Percentiles rank a stretch among this genome's conserved stretches.
These are phyloP conservation scores for Acanthurus tractus DNA, from an alignment of 2,797 vertebrate species.

Conservation along the genomic window DNA sequence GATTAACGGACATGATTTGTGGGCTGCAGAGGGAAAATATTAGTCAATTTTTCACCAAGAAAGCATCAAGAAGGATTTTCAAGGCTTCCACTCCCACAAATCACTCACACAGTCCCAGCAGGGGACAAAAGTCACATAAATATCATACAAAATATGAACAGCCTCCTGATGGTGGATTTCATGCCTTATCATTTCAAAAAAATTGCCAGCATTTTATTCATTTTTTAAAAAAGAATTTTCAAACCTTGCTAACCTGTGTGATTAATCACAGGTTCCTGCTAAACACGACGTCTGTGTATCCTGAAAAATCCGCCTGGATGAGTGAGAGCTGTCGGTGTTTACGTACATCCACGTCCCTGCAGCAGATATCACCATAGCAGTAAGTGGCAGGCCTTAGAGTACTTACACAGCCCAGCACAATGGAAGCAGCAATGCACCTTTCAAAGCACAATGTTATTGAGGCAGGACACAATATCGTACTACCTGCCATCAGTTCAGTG, in stretches of 20 bases:
- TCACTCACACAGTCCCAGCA: neutral
- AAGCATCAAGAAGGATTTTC: neutral
- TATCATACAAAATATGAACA: neutral
- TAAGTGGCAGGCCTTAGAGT: conserved; percentile 79
- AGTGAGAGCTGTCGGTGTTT: conserved; percentile 41
- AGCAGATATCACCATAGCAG: conserved; percentile 66
- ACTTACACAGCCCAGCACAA: conserved; percentile 82
- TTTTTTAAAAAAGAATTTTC: neutral
- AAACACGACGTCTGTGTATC: conserved; percentile 2
- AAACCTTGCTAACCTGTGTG: neutral
- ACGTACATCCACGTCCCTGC: conserved; percentile 54
- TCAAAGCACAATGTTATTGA: conserved; percentile 73
- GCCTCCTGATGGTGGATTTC: neutral
- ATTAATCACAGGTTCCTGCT: conserved; percentile 27
- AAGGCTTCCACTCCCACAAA: neutral
- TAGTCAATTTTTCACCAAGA: neutral
- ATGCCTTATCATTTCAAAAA: neutral
- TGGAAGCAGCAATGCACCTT: conserved; percentile 71
- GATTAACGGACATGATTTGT: neutral
- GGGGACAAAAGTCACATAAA: neutral
- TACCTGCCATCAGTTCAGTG: conserved; percentile 67
- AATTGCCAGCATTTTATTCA: neutral
- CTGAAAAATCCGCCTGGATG: conserved; percentile 30
- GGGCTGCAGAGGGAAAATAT: neutral
- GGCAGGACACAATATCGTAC: conserved; percentile 75